These are phyloP conservation scores for Nemurella pictetii DNA, from an alignment of 2,888 invertebrate genomes.

Conservation along the genomic window DNA sequence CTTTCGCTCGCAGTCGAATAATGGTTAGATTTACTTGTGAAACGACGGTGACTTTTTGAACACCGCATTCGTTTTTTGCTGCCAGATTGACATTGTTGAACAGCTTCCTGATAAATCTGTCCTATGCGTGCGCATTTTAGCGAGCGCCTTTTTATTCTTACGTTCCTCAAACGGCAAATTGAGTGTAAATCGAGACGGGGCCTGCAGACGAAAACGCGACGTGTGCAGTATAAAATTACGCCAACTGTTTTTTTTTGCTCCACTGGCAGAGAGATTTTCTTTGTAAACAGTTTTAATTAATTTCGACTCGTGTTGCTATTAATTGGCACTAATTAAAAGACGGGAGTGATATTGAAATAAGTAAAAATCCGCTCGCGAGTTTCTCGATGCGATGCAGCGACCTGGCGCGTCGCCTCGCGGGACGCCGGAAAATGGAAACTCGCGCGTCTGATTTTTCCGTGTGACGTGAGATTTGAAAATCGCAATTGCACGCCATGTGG, in stretches of 20 bases:
- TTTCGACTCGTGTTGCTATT: neutral
- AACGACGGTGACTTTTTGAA: neutral
- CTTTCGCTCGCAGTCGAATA: neutral
- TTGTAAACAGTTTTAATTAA: neutral
- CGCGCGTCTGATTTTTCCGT: neutral
- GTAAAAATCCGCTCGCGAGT: neutral
- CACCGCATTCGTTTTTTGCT: neutral
- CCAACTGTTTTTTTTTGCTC: neutral
- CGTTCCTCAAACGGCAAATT: neutral
- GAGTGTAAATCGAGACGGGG: neutral
- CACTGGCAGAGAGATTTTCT: neutral
- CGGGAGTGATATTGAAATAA: neutral
- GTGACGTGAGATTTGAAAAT: neutral
- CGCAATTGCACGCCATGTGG: neutral
- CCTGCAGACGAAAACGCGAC: no score
- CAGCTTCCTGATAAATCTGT: neutral
- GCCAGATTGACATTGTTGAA: neutral
- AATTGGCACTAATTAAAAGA: neutral
- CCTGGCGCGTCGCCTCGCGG: no score
- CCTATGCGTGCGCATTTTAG: neutral
- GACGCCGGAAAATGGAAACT: neutral
- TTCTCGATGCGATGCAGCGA: neutral
- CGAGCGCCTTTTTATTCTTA: neutral
- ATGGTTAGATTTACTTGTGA: neutral
- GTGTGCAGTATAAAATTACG: neutral